Conservation (phyloP, 2,888 invertebrate genomes). For the Cryptocephalus primarius region DNA sequence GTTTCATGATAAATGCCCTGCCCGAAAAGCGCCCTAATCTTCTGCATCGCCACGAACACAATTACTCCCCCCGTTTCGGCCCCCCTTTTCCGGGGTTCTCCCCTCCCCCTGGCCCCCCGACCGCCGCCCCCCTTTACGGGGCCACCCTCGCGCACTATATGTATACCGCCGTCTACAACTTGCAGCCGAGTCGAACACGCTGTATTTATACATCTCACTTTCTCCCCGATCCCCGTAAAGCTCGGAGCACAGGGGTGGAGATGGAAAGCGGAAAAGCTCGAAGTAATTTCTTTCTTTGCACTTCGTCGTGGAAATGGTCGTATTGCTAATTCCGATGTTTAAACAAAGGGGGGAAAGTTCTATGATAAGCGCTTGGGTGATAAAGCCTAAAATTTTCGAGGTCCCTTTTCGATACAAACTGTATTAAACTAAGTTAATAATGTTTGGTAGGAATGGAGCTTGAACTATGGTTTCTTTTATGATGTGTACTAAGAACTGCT, state of each 20-base stretch:
- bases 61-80: slow-evolving; percentile 25
- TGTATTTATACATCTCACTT: slow-evolving; percentile 35
- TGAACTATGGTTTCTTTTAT: too few species aligned
- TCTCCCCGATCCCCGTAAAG: slow-evolving; percentile 17
- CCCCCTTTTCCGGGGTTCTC: not conserved
- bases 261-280: too few species aligned
- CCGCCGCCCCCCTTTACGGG: not conserved
- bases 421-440: too few species aligned
- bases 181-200: slow-evolving; percentile 28
- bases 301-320: too few species aligned
- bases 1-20: slow-evolving; percentile 37
- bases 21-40: slow-evolving; percentile 37
- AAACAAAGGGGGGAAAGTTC: too few species aligned
- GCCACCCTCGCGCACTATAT: slow-evolving; percentile 6
- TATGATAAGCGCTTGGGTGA: too few species aligned
- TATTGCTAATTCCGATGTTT: too few species aligned
- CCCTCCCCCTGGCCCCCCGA: not conserved
- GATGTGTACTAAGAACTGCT: too few species aligned
- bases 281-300: too few species aligned
- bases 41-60: slow-evolving; percentile 37
- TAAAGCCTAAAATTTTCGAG: too few species aligned
- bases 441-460: too few species aligned
- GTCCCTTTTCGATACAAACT: too few species aligned
- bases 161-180: slow-evolving; percentile 16
- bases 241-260: slow-evolving; percentile 1